These are phyloP conservation scores for Urocynchramus pylzowi DNA, from an alignment of 2,113 vertebrate genomes.

Conservation along the genomic window DNA sequence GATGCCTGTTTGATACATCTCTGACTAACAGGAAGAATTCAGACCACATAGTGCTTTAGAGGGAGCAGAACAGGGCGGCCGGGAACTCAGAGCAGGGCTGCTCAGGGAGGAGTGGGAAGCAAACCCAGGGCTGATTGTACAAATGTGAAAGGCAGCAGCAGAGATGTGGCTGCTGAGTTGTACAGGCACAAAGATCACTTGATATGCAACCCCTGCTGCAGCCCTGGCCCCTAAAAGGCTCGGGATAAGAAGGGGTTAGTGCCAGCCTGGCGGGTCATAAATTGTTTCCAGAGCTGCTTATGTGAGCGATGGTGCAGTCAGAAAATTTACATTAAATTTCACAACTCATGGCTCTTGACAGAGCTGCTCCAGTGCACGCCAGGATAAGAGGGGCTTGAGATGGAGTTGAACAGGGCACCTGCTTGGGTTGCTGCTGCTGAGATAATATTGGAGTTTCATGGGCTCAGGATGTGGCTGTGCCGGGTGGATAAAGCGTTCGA, in stretches of 20 bases:
- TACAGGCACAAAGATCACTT: background rate
- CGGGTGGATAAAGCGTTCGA: background rate
- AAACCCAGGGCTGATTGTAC: background rate
- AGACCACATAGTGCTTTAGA: background rate
- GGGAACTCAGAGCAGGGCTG: rapidly evolving
- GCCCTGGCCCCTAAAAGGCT: background rate
- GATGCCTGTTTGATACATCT: background rate
- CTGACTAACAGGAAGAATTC: background rate
- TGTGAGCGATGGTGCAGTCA: background rate
- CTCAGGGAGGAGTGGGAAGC: background rate
- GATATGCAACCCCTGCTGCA: background rate
- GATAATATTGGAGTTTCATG: rapidly evolving
- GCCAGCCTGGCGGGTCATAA: background rate
- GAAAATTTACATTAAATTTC: background rate
- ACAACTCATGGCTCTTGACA: background rate
- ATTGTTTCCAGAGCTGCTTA: background rate
- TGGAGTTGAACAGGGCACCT: background rate
- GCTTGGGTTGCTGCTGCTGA: background rate
- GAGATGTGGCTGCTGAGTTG: background rate
- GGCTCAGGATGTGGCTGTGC: background rate
- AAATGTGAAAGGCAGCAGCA: background rate
- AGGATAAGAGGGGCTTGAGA: background rate
- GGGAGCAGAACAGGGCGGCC: background rate
- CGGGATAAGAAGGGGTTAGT: background rate
- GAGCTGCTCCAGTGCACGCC: background rate